Evolutionary conservation across 2,797 vertebrate species (phyloP).

Genomic region (Sus cebifrons): DNA sequence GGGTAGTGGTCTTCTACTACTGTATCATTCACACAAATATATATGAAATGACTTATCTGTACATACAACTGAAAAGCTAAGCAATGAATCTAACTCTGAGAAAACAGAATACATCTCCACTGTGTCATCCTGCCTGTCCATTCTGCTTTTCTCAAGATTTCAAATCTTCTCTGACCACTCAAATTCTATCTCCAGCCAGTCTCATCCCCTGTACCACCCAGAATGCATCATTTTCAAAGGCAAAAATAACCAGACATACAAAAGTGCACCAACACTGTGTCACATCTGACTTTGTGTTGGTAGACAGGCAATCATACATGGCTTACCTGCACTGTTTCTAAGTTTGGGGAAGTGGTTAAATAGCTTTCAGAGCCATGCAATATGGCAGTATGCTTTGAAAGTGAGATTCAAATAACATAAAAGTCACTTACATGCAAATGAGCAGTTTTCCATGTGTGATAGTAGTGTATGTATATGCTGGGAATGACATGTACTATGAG

Average conservation of each 20-base stretch:
- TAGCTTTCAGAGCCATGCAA: slow-evolving; percentile 46
- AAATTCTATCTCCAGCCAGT: background rate
- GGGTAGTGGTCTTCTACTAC: background rate
- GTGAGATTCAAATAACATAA: background rate
- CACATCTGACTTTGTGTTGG: slow-evolving; percentile 26
- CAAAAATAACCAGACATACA: background rate
- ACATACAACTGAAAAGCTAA: background rate
- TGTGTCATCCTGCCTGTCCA: background rate
- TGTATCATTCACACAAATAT: background rate
- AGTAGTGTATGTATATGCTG: background rate
- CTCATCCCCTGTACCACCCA: background rate
- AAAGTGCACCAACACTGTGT: background rate
- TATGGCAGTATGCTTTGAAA: slow-evolving; percentile 47
- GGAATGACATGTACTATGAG: slow-evolving; percentile 39
- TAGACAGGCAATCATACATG: background rate
- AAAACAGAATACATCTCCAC: background rate
- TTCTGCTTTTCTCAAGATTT: background rate
- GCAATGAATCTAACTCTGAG: slow-evolving; percentile 12
- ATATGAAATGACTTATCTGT: slow-evolving; percentile 17
- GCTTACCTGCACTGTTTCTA: slow-evolving; percentile 10
- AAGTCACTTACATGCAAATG: slow-evolving; percentile 62
- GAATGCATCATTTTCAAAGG: slow-evolving; percentile 2
- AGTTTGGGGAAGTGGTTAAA: slow-evolving; percentile 38
- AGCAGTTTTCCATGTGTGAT: slow-evolving; percentile 48
- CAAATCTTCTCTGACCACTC: background rate